Evolutionary conservation across 2,797 vertebrate genomes (phyloP).

Genomic region (Enteromius afrohamiltoni): DNA sequence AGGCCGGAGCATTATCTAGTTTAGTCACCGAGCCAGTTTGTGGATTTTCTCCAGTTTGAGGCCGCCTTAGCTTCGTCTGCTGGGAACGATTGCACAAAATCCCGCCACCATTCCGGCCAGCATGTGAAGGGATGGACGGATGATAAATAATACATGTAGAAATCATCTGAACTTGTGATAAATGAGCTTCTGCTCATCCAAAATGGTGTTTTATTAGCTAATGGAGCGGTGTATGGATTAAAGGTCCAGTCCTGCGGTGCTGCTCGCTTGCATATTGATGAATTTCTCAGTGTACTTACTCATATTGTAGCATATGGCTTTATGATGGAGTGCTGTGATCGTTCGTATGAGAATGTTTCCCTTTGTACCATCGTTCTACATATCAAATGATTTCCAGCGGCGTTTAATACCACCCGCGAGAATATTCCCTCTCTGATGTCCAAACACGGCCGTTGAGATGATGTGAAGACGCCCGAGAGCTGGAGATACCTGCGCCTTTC

Average conservation of each 20-base stretch:
- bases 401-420: constrained; percentile 51
- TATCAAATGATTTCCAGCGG: constrained; percentile 43
- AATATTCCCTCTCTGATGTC: constrained; percentile 37
- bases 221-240: constrained; percentile 38
- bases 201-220: constrained; percentile 44
- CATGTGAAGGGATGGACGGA: constrained; percentile 55
- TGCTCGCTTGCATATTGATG: constrained; percentile 52
- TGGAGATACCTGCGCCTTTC: constrained; percentile 58
- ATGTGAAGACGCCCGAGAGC: constrained; percentile 59
- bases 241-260: constrained; percentile 24
- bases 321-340: constrained; percentile 39
- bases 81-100: constrained; percentile 62
- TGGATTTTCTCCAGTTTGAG: constrained; percentile 71
- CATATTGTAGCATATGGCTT: constrained; percentile 15
- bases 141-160: constrained; percentile 54
- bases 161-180: constrained; percentile 50
- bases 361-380: constrained; percentile 21
- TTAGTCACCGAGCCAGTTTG: constrained; percentile 79
- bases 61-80: constrained; percentile 69
- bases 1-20: constrained; percentile 73
- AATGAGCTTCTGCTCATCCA: constrained; percentile 40
- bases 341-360: constrained; percentile 13
- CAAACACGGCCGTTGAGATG: constrained; percentile 48
- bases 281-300: constrained; percentile 12
- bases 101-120: constrained; percentile 58